Evolutionary conservation across 2,797 vertebrate species (phyloP).

Genomic region (Onychomys torridus): DNA sequence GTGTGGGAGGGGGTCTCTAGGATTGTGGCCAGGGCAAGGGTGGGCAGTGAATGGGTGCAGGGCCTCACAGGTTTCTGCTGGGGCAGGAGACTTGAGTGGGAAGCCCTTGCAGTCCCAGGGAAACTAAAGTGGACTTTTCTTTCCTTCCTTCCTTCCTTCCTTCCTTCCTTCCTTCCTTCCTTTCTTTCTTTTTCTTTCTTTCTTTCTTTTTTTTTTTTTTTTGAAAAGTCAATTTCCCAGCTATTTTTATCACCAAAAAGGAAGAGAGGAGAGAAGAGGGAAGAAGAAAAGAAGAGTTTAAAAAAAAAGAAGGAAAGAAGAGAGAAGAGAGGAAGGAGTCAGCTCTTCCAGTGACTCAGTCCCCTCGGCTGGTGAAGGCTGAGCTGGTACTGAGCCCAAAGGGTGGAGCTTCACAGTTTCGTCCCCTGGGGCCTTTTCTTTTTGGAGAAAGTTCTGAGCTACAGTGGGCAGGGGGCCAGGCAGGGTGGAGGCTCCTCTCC

Average conservation of each 20-base stretch:
- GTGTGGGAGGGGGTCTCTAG: background rate
- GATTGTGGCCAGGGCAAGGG: background rate
- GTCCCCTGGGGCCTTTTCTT: slow-evolving; percentile 72
- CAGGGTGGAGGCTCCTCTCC: background rate
- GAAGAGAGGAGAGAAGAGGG: background rate
- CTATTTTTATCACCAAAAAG: slow-evolving; percentile 57
- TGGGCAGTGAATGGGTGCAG: background rate
- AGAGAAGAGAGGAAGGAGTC: background rate
- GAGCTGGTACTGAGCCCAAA: background rate
- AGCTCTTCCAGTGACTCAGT: slow-evolving; percentile 72
- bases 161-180: too few relatives aligned
- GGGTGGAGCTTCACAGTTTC: slow-evolving; percentile 75
- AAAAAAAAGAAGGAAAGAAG: too few relatives aligned
- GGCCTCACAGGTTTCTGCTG: background rate
- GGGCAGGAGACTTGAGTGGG: background rate
- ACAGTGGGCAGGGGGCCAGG: slow-evolving; percentile 2
- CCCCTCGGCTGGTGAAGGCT: background rate
- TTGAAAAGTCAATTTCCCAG: slow-evolving; percentile 9
- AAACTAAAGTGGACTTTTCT: background rate
- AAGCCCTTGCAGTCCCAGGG: background rate
- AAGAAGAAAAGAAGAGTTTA: background rate
- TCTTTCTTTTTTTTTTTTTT: background rate
- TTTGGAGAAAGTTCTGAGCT: slow-evolving; percentile 75
- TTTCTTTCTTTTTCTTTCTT: too few relatives aligned
- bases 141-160: too few relatives aligned